Conservation (phyloP, 2,113 vertebrate genomes). For the Ceyx melanurus region DNA sequence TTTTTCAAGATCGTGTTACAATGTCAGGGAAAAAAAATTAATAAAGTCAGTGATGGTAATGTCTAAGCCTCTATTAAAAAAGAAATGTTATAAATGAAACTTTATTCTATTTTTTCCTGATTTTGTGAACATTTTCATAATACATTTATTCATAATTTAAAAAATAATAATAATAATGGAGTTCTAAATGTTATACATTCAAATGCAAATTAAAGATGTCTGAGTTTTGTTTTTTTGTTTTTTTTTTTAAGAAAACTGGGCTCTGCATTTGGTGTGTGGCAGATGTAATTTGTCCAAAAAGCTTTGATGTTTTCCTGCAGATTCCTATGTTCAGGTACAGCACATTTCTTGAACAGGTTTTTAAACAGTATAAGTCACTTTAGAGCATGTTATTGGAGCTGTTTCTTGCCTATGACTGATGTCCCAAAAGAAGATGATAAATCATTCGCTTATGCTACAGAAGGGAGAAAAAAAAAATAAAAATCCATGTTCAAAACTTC, state of each 20-base stretch:
- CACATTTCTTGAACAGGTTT: not conserved
- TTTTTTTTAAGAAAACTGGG: not conserved
- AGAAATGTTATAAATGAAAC: not conserved
- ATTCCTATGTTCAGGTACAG: not conserved
- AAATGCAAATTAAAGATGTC: not conserved
- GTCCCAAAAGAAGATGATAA: constrained; percentile 33
- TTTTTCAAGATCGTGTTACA: not conserved
- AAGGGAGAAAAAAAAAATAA: not conserved
- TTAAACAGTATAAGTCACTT: not conserved
- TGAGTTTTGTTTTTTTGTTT: not conserved
- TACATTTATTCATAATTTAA: not conserved
- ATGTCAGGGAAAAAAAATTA: not conserved
- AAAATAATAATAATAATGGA: not conserved
- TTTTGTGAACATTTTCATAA: not conserved
- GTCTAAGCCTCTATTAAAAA: not conserved
- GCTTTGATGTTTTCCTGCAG: not conserved
- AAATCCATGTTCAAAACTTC: constrained; percentile 45
- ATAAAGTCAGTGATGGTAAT: not conserved
- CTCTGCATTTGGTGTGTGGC: not conserved
- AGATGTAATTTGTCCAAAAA: not conserved
- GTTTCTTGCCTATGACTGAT: not conserved
- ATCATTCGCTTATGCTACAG: not conserved
- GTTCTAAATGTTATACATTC: not conserved
- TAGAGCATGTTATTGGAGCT: not conserved
- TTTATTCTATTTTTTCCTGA: not conserved